Conservation (phyloP, 2,888 invertebrate species). For the Caenorhabditis sinica region DNA sequence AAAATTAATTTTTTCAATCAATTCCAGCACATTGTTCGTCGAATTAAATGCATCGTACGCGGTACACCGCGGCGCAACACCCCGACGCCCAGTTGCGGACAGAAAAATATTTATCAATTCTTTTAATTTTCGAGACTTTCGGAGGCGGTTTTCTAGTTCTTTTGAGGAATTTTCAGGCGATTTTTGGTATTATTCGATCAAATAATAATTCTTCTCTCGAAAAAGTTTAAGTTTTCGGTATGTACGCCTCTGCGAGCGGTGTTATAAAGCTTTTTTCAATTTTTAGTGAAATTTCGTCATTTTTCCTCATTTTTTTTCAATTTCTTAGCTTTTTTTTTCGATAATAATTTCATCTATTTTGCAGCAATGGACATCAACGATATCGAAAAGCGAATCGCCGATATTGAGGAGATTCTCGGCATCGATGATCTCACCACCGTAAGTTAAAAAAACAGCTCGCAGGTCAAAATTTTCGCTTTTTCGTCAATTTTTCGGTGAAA, state of each 20-base stretch:
- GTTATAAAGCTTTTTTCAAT: no score
- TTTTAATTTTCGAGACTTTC: background rate
- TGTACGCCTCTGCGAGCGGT: no score
- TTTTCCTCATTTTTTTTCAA: background rate
- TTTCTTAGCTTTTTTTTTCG: constrained; percentile 1
- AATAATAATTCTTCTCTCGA: no score
- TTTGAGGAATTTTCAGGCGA: background rate
- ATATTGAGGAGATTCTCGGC: constrained; percentile 41
- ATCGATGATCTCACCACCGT: constrained; percentile 39
- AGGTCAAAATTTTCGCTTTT: background rate
- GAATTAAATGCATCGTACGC: constrained; percentile 10
- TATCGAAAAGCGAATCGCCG: constrained; percentile 46
- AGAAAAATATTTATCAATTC: background rate
- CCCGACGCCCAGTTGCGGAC: constrained; percentile 37
- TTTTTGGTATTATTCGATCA: background rate
- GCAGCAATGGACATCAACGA: constrained; percentile 37
- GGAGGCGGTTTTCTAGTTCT: background rate
- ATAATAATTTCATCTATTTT: background rate
- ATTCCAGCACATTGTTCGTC: constrained; percentile 25
- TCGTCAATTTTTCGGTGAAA: background rate
- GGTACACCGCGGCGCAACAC: constrained; percentile 28
- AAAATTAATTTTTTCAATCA: background rate
- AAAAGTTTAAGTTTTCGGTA: no score
- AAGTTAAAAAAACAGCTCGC: background rate
- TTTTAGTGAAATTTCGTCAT: constrained; percentile 7